phyloP scores from a whole-genome alignment of 2,797 vertebrate species.

The Fistularia tabacaria region DNA sequence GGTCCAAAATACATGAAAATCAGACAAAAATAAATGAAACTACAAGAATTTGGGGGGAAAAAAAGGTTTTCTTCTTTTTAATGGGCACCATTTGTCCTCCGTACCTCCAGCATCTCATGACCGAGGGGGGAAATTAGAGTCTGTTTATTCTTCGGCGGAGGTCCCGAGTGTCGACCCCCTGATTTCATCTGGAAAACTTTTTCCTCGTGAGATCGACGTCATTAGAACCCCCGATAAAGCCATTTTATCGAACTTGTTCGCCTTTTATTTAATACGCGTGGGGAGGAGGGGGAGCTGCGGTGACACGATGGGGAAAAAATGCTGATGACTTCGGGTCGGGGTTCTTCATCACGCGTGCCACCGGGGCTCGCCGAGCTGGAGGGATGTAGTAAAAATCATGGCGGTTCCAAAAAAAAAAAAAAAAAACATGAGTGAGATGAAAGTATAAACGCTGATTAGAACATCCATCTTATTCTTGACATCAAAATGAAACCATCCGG shows the following conservation, averaged over 20 bases:
- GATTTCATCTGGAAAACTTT: neutral
- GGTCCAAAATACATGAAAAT: no score
- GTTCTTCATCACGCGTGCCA: conserved; percentile 5
- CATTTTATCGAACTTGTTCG: neutral
- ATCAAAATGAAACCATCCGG: conserved; percentile 25
- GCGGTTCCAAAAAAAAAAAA: neutral
- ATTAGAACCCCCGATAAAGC: conserved; percentile 10
- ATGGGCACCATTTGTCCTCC: no score
- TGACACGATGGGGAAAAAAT: conserved; percentile 14
- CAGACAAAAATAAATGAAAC: no score
- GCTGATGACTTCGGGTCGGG: conserved; percentile 6
- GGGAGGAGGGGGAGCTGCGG: neutral
- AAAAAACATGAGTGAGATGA: conserved; percentile 9
- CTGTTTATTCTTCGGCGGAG: no score
- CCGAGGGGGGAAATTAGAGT: no score
- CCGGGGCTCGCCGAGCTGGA: conserved; percentile 13
- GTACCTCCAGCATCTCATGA: no score
- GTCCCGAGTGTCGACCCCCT: no score
- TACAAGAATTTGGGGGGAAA: no score
- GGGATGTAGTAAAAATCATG: conserved; percentile 8
- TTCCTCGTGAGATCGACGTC: neutral
- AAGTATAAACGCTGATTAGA: conserved; percentile 22
- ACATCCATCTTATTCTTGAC: conserved; percentile 32
- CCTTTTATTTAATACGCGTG: conserved; percentile 1
- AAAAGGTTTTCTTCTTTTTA: no score